phyloP scores from a whole-genome alignment of 1,140 invertebrate genomes.

The Drosophila sechellia region DNA sequence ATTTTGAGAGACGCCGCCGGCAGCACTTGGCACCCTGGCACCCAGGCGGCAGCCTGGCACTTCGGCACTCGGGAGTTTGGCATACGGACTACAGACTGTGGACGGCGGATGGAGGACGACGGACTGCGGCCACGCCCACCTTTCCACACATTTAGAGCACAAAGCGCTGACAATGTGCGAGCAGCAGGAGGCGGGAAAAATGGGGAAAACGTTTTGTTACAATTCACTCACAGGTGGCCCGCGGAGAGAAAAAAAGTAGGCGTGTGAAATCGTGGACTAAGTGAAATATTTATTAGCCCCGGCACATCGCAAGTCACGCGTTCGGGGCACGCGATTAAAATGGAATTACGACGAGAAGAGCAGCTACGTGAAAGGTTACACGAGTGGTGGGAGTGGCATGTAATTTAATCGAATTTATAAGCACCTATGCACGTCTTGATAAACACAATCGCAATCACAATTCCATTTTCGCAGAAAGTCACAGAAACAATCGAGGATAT shows the following conservation, averaged over 20 bases:
- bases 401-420: constrained; percentile 64
- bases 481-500: constrained; percentile 26
- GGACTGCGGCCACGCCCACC: constrained; percentile 47
- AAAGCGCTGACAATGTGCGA: constrained; percentile 67
- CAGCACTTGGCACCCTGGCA: constrained; percentile 19
- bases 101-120: not conserved
- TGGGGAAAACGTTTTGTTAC: constrained; percentile 77
- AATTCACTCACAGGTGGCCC: constrained; percentile 61
- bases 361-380: constrained; percentile 6
- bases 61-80: constrained; percentile 12
- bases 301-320: constrained; percentile 70
- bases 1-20: constrained; percentile 61
- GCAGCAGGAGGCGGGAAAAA: constrained; percentile 55
- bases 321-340: constrained; percentile 69
- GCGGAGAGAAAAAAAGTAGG: constrained; percentile 60
- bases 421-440: constrained; percentile 52
- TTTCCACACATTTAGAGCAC: constrained; percentile 59
- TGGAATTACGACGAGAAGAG: constrained; percentile 50
- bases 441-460: constrained; percentile 40
- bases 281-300: constrained; percentile 81
- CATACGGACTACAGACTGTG: not conserved
- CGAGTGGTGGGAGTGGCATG: constrained; percentile 20
- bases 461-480: constrained; percentile 36
- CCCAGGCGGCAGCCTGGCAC: constrained; percentile 27
- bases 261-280: constrained; percentile 77